phyloP scores from a whole-genome alignment of 2,113 vertebrate species.

The Rattus rattus region DNA sequence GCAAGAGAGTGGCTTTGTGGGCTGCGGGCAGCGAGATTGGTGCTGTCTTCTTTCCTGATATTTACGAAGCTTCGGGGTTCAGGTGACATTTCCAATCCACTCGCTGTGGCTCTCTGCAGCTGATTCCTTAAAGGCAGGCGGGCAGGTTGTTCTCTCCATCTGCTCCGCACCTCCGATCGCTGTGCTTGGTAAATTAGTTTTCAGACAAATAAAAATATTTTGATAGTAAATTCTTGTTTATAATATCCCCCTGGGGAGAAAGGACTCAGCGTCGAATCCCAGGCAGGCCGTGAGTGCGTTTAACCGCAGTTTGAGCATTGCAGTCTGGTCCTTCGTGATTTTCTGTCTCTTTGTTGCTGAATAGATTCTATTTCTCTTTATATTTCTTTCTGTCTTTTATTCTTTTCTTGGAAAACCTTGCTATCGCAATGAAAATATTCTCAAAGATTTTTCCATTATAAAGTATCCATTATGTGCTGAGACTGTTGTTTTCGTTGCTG shows the following conservation, averaged over 20 bases:
- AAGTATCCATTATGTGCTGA: background rate
- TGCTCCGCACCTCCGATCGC: constrained; percentile 74
- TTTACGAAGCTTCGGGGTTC: constrained; percentile 72
- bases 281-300: constrained; percentile 58
- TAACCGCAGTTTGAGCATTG: constrained; percentile 44
- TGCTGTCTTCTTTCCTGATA: constrained; percentile 69
- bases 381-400: constrained; percentile 28
- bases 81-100: constrained; percentile 77
- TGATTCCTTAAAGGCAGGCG: constrained; percentile 72
- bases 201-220: constrained; percentile 83
- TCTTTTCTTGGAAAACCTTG: constrained; percentile 40
- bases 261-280: constrained; percentile 70
- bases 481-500: background rate
- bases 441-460: background rate
- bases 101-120: constrained; percentile 20
- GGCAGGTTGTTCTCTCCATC: constrained; percentile 74
- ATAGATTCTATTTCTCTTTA: constrained; percentile 37
- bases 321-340: constrained; percentile 58
- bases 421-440: background rate
- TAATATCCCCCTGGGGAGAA: constrained; percentile 66
- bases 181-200: constrained; percentile 79
- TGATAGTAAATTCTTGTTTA: constrained; percentile 80
- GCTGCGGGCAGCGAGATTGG: constrained; percentile 22
- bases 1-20: constrained; percentile 57
- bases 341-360: constrained; percentile 55